Evolutionary conservation across 2,113 vertebrate genomes (phyloP).

Genomic region (Heterotis niloticus): DNA sequence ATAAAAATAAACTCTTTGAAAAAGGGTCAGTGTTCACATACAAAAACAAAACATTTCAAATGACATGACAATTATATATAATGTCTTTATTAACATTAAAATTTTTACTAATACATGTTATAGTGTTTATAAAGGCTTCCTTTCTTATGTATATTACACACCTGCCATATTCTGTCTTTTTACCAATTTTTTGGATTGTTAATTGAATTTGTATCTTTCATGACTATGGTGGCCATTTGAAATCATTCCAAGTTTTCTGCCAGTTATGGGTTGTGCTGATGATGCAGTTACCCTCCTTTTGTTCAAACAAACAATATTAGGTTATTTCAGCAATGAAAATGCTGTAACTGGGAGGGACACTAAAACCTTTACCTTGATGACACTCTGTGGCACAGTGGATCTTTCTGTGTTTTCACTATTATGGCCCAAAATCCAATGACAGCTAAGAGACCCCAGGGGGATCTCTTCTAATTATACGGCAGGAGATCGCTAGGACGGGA

Average conservation of each 20-base stretch:
- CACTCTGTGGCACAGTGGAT: neutral
- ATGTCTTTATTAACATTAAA: too few relatives aligned
- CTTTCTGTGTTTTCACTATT: neutral
- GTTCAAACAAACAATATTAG: neutral
- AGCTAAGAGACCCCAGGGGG: neutral
- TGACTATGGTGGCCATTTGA: neutral
- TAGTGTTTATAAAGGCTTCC: too few relatives aligned
- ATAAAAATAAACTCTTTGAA: too few relatives aligned
- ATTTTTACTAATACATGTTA: too few relatives aligned
- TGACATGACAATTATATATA: too few relatives aligned
- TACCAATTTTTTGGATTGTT: neutral
- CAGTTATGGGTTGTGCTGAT: neutral
- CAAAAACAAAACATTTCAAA: too few relatives aligned
- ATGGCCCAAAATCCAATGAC: slow-evolving; percentile 7
- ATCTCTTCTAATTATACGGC: neutral
- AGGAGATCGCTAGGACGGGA: neutral
- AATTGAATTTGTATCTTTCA: neutral
- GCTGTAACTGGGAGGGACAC: too few relatives aligned
- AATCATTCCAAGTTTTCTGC: neutral
- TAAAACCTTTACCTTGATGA: neutral
- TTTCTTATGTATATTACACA: too few relatives aligned
- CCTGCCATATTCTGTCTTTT: neutral
- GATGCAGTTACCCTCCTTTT: neutral
- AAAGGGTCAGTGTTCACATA: too few relatives aligned
- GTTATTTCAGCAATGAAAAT: neutral